Base-by-base conservation (phyloP, 92 coral and sea anemone species). In the Epizoanthus ramosus region DNA sequence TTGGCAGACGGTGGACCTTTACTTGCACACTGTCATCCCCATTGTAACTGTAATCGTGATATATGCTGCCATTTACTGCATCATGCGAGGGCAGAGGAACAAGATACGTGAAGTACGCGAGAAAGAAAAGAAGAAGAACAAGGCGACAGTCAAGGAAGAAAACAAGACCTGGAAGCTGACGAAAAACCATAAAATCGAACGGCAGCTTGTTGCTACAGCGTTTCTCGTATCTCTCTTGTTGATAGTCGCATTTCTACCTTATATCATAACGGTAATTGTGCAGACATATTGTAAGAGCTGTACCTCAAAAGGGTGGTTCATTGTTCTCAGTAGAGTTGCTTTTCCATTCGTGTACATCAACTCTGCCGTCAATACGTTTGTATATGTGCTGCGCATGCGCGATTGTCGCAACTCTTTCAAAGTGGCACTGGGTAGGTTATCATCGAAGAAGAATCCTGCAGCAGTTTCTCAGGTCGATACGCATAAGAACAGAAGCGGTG, bases 361-460 rank as follows among this genome's bases (percentile, higher is more conserved):
- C 23, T 68, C 74, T 14, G 74, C 28, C 28, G 71, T 8, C 13
- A 66, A 66, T 17, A 33, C 71, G 10, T 65, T 65, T 10, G 71
- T 65, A 8, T 68, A 33, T 68, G 73, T 37, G 14, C 43, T 68
- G 15, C 73, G 73, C 53, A 68, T 68, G 74, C 71, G 71, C 14
- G 71, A 66, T 66, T 16, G 28, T 15, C 43, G 39, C 16, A 23
- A 41, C 28, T 66, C 71, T 6, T 8, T 24, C 37, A 66, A 24
- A 66, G 43, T 9, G 17, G 28, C 21, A 66, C 6, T 66, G 18
- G 12, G 15, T 0, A 33, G n/a, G 8, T 66, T 24, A 28, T 66
- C 35, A 41, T 28, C 23, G 18, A 66, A 5, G 17, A 17, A 2
- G 18, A 66, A 66, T 3, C 6, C 0, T 24, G 71, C 6, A 4